A percentile compares a stretch with the other conserved stretches of the same genome.
These are phyloP conservation scores for Brachionus plicatilis DNA, from an alignment of 1,140 invertebrate species.

Conservation along the genomic window DNA sequence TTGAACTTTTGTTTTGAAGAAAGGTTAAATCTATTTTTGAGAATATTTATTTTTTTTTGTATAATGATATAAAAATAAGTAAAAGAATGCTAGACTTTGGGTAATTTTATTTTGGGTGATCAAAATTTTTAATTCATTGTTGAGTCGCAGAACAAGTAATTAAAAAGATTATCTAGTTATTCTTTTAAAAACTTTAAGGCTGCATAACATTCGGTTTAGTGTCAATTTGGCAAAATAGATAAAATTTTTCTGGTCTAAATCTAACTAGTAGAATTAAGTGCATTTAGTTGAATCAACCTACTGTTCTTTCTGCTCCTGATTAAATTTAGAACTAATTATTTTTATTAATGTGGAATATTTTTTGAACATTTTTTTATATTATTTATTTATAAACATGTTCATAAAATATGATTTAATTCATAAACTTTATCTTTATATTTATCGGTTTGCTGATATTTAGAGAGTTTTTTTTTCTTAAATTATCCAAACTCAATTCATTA, in stretches of 20 bases:
- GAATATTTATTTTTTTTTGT: neutral
- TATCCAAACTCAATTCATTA: neutral
- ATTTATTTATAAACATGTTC: neutral
- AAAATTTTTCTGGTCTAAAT: neutral
- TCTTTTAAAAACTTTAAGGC: too few species aligned
- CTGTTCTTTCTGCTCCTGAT: neutral
- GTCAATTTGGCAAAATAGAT: too few species aligned
- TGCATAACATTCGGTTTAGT: too few species aligned
- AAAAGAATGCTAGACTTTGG: neutral
- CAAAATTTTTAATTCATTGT: neutral
- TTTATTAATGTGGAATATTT: neutral
- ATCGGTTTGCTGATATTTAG: neutral
- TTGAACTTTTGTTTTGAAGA: neutral
- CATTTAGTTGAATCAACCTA: neutral
- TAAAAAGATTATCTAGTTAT: neutral
- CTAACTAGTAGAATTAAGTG: neutral
- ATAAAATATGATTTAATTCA: neutral
- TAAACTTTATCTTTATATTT: neutral
- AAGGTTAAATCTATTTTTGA: neutral
- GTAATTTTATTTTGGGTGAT: neutral
- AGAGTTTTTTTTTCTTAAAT: neutral
- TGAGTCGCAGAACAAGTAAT: too few species aligned
- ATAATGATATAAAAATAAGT: neutral
- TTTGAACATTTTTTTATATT: neutral
- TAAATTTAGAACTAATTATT: neutral